These are phyloP conservation scores for Ormyrus nitidulus DNA, from an alignment of 2,888 invertebrate species.

Conservation along the genomic window DNA sequence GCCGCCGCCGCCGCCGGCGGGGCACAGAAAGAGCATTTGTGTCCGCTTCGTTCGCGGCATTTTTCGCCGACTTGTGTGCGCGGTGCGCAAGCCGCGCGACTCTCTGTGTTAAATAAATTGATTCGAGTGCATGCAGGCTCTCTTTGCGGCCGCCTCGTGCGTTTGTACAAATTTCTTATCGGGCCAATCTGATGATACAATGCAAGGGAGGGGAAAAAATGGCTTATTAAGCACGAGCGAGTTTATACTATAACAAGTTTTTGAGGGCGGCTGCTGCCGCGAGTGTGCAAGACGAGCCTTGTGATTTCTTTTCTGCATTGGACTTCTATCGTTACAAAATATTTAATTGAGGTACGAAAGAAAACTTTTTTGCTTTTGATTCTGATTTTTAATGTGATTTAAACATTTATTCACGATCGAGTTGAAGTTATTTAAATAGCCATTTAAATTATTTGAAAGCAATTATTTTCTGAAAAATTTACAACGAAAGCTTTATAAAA, in stretches of 20 bases:
- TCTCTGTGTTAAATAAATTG: constrained; percentile 22
- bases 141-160: not conserved
- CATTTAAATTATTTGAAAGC: too few relatives aligned
- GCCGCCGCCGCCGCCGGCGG: not conserved
- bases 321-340: not conserved
- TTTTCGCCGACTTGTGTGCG: constrained; percentile 8
- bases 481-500: not conserved
- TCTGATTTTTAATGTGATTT: too few relatives aligned
- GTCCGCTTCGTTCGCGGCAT: not conserved
- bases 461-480: too few relatives aligned
- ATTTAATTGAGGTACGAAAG: constrained; percentile 3
- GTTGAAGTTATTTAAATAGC: too few relatives aligned
- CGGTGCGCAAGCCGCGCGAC: not conserved
- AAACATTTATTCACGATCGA: too few relatives aligned
- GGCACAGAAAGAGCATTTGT: too few relatives aligned
- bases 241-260: too few relatives aligned
- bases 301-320: too few relatives aligned
- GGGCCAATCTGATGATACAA: not conserved
- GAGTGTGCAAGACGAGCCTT: too few relatives aligned
- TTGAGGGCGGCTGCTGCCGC: too few relatives aligned
- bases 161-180: constrained; percentile 15
- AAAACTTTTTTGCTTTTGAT: too few relatives aligned
- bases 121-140: not conserved
- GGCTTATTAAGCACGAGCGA: not conserved
- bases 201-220: not conserved